Conservation (phyloP, 2,888 invertebrate species). For the Spisula subtruncata region DNA sequence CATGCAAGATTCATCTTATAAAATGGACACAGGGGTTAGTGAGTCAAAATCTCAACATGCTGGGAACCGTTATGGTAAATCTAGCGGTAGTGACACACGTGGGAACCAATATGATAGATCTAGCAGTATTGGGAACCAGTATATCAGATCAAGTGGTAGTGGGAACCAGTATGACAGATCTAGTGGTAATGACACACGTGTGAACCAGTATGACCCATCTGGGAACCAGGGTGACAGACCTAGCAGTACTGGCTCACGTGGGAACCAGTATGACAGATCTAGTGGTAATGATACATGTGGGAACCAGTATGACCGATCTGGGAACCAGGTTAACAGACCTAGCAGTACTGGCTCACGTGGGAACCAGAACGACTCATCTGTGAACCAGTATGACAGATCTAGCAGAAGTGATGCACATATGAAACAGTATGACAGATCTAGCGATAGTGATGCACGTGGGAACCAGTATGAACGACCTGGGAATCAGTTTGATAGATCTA, state of each 20-base stretch:
- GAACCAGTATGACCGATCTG: not conserved
- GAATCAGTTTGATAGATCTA: no score
- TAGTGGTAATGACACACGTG: no score
- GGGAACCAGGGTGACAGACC: no score
- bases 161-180: slow-evolving; percentile 38
- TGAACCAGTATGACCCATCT: no score
- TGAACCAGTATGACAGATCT: not conserved
- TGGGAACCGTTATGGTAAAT: not conserved
- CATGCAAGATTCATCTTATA: slow-evolving; percentile 2
- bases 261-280: not conserved
- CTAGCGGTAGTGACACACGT: not conserved
- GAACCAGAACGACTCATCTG: not conserved
- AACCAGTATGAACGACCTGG: slow-evolving; percentile 39
- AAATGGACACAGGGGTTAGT: not conserved
- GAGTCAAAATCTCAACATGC: not conserved
- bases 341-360: no score
- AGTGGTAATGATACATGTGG: not conserved
- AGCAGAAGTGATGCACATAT: no score
- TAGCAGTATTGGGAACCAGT: not conserved
- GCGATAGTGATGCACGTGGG: slow-evolving; percentile 13
- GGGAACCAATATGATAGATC: not conserved
- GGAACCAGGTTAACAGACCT: no score
- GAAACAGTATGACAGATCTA: not conserved
- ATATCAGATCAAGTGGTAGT: not conserved
- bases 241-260: no score